A percentile compares a stretch with the other conserved stretches of the same genome.
Evolutionary conservation across 2,797 vertebrate genomes (phyloP).

Genomic region (Leucoraja ocellata): DNA sequence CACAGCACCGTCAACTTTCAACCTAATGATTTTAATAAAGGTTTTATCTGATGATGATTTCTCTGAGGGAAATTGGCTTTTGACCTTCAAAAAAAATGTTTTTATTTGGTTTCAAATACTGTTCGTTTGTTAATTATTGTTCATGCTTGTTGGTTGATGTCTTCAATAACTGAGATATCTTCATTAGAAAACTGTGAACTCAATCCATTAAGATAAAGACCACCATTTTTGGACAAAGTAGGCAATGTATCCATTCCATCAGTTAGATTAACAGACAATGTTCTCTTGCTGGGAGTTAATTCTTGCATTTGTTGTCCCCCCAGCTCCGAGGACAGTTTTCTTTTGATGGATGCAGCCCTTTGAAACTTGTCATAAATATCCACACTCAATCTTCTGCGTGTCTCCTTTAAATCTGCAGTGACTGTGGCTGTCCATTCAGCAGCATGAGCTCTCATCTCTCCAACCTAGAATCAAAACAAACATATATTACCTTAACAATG

Average conservation of each 20-base stretch:
- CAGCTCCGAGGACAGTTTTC: constrained; percentile 87
- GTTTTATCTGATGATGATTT: constrained; percentile 12
- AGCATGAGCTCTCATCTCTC: constrained; percentile 89
- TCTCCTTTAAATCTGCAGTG: constrained; percentile 95
- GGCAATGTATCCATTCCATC: constrained; percentile 76
- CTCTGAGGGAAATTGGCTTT: constrained; percentile 14
- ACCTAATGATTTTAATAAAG: constrained; percentile 14
- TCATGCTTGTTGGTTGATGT: constrained; percentile 55
- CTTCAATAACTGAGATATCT: constrained; percentile 81
- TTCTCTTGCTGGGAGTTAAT: constrained; percentile 84
- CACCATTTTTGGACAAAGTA: constrained; percentile 75
- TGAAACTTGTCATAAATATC: constrained; percentile 98
- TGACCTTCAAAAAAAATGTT: constrained; percentile 11
- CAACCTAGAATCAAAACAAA: constrained; percentile 65
- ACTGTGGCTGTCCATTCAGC: constrained; percentile 97
- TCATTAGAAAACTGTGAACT: constrained; percentile 81
- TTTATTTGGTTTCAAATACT: constrained; percentile 16
- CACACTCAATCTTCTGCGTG: constrained; percentile 82
- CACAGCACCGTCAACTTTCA: constrained; percentile 14
- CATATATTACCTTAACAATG: neutral
- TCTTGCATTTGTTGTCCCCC: constrained; percentile 78
- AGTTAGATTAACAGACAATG: constrained; percentile 80
- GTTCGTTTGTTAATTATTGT: neutral
- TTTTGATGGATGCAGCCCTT: constrained; percentile 88
- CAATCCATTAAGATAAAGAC: constrained; percentile 90